Evolutionary conservation across 2,797 vertebrate genomes (phyloP).

Genomic region (Lacerta bilineata): DNA sequence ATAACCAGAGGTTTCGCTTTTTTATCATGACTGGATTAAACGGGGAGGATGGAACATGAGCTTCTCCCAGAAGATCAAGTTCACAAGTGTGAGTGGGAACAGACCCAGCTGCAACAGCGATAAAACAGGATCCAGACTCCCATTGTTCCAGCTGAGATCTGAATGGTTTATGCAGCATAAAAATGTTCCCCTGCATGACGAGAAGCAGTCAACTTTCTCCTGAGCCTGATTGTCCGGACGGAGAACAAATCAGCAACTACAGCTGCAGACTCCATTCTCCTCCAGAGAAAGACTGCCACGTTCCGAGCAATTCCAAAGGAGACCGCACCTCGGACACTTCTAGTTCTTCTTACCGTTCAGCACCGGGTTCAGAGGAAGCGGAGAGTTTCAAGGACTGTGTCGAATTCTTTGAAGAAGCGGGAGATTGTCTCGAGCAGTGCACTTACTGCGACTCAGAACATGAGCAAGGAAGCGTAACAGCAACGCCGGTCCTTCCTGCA

Average conservation of each 20-base stretch:
- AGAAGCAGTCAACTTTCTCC: background rate
- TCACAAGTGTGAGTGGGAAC: background rate
- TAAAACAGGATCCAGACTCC: background rate
- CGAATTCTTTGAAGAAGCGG: conserved; percentile 84
- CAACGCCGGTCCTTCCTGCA: conserved; percentile 4
- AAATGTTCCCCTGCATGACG: conserved; percentile 49
- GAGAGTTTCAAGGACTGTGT: conserved; percentile 84
- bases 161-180: conserved; percentile 1
- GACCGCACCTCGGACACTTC: conserved; percentile 79
- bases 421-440: conserved; percentile 67
- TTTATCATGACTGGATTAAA: conserved; percentile 40
- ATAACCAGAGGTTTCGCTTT: conserved; percentile 53
- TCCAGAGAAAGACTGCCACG: conserved; percentile 58
- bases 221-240: background rate
- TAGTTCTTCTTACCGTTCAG: conserved; percentile 80
- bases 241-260: background rate
- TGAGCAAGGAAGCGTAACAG: conserved; percentile 5
- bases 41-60: conserved; percentile 30
- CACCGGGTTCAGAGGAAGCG: conserved; percentile 70
- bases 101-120: conserved; percentile 6
- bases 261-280: background rate
- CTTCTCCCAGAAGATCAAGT: conserved; percentile 63
- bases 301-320: conserved; percentile 54
- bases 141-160: conserved; percentile 21
- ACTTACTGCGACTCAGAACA: conserved; percentile 44